Conservation (phyloP, 1,140 invertebrate species). For the Diachasmimorpha longicaudata region DNA sequence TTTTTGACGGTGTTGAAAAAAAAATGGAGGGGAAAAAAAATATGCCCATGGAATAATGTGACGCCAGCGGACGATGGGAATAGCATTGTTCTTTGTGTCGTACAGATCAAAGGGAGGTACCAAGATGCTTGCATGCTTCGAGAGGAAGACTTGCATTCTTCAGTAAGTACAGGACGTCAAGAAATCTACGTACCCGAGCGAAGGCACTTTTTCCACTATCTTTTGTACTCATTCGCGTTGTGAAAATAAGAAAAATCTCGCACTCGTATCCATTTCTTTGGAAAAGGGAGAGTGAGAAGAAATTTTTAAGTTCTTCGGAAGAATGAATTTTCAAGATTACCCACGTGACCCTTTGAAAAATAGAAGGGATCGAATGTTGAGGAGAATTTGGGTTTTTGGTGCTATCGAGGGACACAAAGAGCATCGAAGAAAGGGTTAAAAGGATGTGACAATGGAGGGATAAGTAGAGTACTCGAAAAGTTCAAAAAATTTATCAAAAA, state of each 20-base stretch:
- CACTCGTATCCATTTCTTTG: not conserved
- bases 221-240: not conserved
- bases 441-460: too few species aligned
- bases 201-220: not conserved
- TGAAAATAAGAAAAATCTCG: not conserved
- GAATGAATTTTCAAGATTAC: too few species aligned
- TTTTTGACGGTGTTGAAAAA: not conserved
- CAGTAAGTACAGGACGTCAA: conserved; percentile 3
- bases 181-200: not conserved
- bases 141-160: conserved; percentile 1
- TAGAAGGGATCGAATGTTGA: too few species aligned
- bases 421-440: too few species aligned
- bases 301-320: too few species aligned
- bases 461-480: too few species aligned
- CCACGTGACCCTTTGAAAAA: too few species aligned
- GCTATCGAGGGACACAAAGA: too few species aligned
- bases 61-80: conserved; percentile 1
- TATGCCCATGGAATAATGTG: not conserved
- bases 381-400: too few species aligned
- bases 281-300: too few species aligned
- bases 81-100: conserved; percentile 3
- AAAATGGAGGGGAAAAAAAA: not conserved
- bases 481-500: too few species aligned
- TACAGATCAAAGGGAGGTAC: not conserved
- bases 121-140: conserved; percentile 1